Evolutionary conservation across 2,797 vertebrate species (phyloP), one percentile per base, ranked within the genome.

Genomic region (Tachyglossus aculeatus): DNA sequence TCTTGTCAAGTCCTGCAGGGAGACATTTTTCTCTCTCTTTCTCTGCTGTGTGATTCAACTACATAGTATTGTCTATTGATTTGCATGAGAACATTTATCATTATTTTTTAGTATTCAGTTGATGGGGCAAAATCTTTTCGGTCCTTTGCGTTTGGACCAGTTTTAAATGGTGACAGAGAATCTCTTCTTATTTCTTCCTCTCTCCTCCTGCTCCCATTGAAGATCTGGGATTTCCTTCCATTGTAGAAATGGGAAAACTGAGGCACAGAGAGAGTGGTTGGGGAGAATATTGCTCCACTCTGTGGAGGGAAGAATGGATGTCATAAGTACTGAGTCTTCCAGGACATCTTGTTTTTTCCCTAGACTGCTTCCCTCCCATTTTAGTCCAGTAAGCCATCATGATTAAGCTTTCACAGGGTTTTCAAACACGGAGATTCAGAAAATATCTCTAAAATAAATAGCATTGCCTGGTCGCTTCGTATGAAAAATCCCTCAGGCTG

Each of bases 1-100:
- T 65, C 40, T 57, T 53, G 22, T 58, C 57, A 61, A 57, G 39
- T 32, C 56, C 73, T 64, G 67, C n/a, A 53, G 82, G 67, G 85
- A 63, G 64, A 62, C 52, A 80, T 81, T 77, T 70, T 77, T 71
- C 51, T 70, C 70, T 77, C 79, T 76, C 44, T 85, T 83, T 71
- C 71, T 70, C 65, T 27, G 32, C 45, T 43, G 71, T 75, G 51
- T 58, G 64, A 70, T 53, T 21, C 53, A 64, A 57, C 41, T n/a
- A n/a, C n/a, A n/a, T n/a, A n/a, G n/a, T n/a, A n/a, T n/a, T n/a
- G n/a, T n/a, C n/a, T n/a, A n/a, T n/a, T n/a, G n/a, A n/a, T n/a
- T n/a, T n/a, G n/a, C n/a, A n/a, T n/a, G n/a, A n/a, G n/a, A n/a
- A n/a, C n/a, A n/a, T n/a, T n/a, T n/a, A n/a, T n/a, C n/a, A n/a